phyloP scores from a whole-genome alignment of 2,113 vertebrate genomes.

The Erinaceus europaeus region DNA sequence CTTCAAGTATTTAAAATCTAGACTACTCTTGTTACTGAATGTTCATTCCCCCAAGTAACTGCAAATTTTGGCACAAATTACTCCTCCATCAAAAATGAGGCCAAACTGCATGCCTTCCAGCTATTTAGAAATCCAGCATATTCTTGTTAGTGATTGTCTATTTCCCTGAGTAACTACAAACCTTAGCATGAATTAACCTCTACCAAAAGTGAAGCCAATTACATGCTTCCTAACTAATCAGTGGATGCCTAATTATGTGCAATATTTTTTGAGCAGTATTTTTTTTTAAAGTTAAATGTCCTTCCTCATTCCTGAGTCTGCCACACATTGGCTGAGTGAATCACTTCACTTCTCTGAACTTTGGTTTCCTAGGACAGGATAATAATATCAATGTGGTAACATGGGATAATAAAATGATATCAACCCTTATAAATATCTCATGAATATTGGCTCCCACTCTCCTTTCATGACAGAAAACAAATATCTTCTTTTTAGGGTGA shows the following conservation, averaged over 20 bases:
- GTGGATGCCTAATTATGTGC: slow-evolving; percentile 59
- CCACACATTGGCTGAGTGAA: neutral
- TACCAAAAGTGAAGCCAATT: slow-evolving; percentile 23
- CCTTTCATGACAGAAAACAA: neutral
- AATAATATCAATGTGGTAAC: neutral
- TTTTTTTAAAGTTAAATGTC: slow-evolving; percentile 56
- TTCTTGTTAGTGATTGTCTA: slow-evolving; percentile 26
- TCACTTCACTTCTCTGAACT: neutral
- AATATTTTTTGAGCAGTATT: too few species aligned
- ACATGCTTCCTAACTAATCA: slow-evolving; percentile 9
- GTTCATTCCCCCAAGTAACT: slow-evolving; percentile 39
- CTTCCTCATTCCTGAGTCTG: neutral
- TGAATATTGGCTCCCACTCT: neutral
- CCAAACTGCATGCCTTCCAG: slow-evolving; percentile 16
- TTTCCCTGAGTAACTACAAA: slow-evolving; percentile 60
- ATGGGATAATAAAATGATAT: neutral
- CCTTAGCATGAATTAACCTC: slow-evolving; percentile 11
- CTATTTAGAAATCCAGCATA: slow-evolving; percentile 38
- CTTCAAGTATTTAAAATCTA: slow-evolving; percentile 41
- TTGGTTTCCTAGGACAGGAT: neutral
- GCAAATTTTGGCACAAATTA: slow-evolving; percentile 34
- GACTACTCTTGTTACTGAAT: slow-evolving; percentile 37
- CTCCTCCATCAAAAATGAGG: neutral
- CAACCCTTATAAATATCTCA: neutral
- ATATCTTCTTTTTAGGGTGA: neutral